Percentiles rank a stretch among this genome's conserved stretches.
phyloP scores from a whole-genome alignment of 2,888 invertebrate species.

The Sinodicranocentrus sp. region DNA sequence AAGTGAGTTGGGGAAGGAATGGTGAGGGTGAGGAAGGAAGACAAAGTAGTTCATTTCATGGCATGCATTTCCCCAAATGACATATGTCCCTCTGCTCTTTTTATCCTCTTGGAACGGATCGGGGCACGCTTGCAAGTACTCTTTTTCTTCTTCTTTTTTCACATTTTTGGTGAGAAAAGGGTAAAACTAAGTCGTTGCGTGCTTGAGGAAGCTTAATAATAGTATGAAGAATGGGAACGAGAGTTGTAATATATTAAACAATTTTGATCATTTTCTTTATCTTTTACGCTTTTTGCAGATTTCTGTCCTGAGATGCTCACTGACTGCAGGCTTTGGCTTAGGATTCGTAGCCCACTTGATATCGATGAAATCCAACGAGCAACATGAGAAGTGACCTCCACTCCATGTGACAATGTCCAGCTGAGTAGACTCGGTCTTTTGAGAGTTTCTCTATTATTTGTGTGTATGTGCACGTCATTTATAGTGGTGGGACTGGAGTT shows the following conservation, averaged over 20 bases:
- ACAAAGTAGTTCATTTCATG: too few relatives aligned
- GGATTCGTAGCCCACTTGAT: not conserved
- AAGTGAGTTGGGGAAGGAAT: too few relatives aligned
- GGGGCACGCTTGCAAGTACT: not conserved
- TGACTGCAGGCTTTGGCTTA: not conserved
- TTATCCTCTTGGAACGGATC: not conserved
- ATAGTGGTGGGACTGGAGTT: conserved; percentile 31
- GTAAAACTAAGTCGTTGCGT: not conserved
- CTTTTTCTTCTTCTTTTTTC: not conserved
- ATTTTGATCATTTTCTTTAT: not conserved
- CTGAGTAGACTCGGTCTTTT: not conserved
- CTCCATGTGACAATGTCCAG: not conserved
- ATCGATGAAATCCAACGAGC: not conserved
- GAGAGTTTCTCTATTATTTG: not conserved
- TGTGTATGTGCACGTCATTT: not conserved
- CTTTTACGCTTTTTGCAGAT: conserved; percentile 4
- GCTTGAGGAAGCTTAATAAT: not conserved
- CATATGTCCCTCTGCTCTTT: too few relatives aligned
- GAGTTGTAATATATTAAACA: not conserved
- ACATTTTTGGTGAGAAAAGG: not conserved
- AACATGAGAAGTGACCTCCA: not conserved
- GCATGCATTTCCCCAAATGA: too few relatives aligned
- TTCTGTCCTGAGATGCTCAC: not conserved
- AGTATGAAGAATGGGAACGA: not conserved
- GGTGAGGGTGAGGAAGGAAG: too few relatives aligned